Percentiles rank a stretch among this genome's conserved stretches.
Conservation (phyloP, 2,888 invertebrate species). For the Patella pellucida region DNA sequence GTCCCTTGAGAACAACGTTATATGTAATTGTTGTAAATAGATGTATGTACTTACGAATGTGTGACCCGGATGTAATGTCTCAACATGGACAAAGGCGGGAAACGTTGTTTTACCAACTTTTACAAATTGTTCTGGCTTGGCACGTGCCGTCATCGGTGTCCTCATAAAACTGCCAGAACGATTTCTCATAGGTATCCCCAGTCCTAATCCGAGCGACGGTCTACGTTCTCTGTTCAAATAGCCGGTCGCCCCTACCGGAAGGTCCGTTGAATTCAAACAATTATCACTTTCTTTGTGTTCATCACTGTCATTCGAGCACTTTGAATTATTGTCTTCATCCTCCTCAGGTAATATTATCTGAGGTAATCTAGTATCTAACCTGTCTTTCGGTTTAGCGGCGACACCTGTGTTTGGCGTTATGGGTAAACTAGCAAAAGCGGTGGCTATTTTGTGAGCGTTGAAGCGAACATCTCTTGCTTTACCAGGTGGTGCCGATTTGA, state of each 20-base stretch:
- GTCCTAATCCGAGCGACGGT: not conserved
- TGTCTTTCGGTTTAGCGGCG: not conserved
- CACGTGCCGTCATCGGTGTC: constrained; percentile 19
- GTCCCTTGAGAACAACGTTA: no score
- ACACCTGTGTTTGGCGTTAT: not conserved
- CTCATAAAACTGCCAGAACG: constrained; percentile 28
- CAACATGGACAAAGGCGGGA: constrained; percentile 67
- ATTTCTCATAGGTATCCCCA: not conserved
- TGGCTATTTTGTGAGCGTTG: constrained; percentile 14
- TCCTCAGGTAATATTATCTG: not conserved
- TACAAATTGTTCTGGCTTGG: not conserved
- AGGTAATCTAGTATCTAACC: not conserved
- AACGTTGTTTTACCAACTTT: constrained; percentile 28
- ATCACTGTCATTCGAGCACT: not conserved
- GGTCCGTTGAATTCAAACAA: not conserved
- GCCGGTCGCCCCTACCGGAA: not conserved
- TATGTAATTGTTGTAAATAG: no score
- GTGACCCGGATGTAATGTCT: constrained; percentile 62
- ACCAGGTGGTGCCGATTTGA: constrained; percentile 20
- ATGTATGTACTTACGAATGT: constrained; percentile 59
- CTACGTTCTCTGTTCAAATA: not conserved
- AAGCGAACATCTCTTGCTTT: constrained; percentile 22
- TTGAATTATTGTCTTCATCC: constrained; percentile 2
- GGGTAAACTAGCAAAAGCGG: not conserved
- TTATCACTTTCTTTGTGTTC: constrained; percentile 8